Evolutionary conservation across 1,140 invertebrate genomes (phyloP).

Genomic region (Saxidomus purpurata): DNA sequence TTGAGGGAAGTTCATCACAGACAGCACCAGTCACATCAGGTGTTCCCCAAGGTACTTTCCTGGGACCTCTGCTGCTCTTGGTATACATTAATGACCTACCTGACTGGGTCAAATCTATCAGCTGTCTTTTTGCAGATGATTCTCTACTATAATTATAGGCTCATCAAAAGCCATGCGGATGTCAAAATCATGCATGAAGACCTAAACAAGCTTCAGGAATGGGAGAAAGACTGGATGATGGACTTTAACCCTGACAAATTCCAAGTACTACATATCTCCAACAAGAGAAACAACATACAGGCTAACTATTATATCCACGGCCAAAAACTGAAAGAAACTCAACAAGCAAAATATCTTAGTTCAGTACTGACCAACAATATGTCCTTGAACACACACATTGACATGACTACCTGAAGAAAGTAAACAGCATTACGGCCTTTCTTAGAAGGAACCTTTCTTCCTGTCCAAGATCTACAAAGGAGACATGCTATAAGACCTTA

Average conservation of each 20-base stretch:
- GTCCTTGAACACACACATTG: not conserved
- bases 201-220: slow-evolving; percentile 13
- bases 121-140: slow-evolving; percentile 39
- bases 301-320: not conserved
- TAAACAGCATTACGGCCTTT: too few species aligned
- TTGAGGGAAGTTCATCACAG: too few species aligned
- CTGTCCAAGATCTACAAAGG: not conserved
- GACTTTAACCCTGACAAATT: slow-evolving; percentile 47
- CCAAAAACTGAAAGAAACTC: not conserved
- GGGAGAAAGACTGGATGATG: slow-evolving; percentile 39
- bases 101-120: not conserved
- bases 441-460: not conserved
- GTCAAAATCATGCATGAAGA: not conserved
- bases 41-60: slow-evolving; percentile 67
- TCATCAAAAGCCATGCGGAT: not conserved
- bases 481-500: not conserved
- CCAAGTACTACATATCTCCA: slow-evolving; percentile 47
- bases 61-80: slow-evolving; percentile 66
- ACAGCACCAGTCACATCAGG: slow-evolving; percentile 52
- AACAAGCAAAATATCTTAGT: slow-evolving; percentile 15
- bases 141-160: not conserved
- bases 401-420: not conserved
- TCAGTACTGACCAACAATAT: not conserved
- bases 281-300: not conserved
- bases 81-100: slow-evolving; percentile 36